Percentiles rank a stretch among this genome's conserved stretches.
These are phyloP conservation scores for Beris chalybata DNA, from an alignment of 2,888 invertebrate genomes.

Conservation along the genomic window DNA sequence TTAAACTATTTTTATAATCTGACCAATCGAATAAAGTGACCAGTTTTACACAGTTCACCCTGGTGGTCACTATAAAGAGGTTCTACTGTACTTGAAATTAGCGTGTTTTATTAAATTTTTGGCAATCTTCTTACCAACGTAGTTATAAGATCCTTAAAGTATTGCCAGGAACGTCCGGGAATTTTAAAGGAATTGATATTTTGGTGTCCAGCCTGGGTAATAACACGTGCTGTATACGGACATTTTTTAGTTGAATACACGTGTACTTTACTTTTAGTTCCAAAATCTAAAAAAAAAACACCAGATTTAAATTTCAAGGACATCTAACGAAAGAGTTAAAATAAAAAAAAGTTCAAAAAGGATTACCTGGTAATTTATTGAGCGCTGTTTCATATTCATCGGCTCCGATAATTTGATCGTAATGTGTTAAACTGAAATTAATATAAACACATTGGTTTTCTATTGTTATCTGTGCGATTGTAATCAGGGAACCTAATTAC, in stretches of 20 bases:
- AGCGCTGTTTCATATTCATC: background rate
- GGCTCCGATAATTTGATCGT: background rate
- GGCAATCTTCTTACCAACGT: slow-evolving; percentile 72
- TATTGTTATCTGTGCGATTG: no score
- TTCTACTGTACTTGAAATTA: no score
- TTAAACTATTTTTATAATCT: no score
- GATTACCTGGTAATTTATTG: background rate
- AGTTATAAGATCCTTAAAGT: slow-evolving; percentile 81
- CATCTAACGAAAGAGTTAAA: slow-evolving; percentile 4
- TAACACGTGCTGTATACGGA: slow-evolving; percentile 44
- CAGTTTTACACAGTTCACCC: no score
- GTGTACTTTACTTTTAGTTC: slow-evolving; percentile 48
- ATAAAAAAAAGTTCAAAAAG: background rate
- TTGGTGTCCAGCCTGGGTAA: slow-evolving; percentile 52
- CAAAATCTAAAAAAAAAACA: slow-evolving; percentile 53
- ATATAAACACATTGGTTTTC: no score
- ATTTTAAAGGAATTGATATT: slow-evolving; percentile 51
- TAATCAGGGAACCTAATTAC: no score
- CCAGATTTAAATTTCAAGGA: slow-evolving; percentile 5
- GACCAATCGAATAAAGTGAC: no score
- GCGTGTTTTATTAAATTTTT: no score
- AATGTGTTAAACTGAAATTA: no score
- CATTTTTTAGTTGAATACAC: slow-evolving; percentile 48
- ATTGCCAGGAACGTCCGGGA: slow-evolving; percentile 70
- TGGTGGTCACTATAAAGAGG: no score